These are phyloP conservation scores for human DNA, from an alignment of 2,113 vertebrate genomes.

Conservation along the genomic window GRCh38 chr3:121887501-121888000, in stretches of 20 bases:
- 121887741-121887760: not conserved
- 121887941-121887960: not conserved
- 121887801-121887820: not conserved
- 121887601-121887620: not conserved
- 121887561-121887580: not conserved
- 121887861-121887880: not conserved
- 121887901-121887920: not conserved
- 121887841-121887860: not conserved
- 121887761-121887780: not conserved
- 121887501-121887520: slow-evolving; percentile 26
- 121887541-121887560: not conserved
- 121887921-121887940: not conserved
- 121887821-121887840: not conserved
- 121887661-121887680: slow-evolving; percentile 11
- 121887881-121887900: not conserved
- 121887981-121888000: too few relatives aligned
- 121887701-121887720: not conserved
- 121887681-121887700: not conserved
- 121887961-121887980: too few relatives aligned
- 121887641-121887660: not conserved
- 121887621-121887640: not conserved
- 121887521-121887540: not conserved
- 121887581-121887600: not conserved
- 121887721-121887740: not conserved
- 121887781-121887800: not conserved